Evolutionary conservation across 2,888 invertebrate species (phyloP).

Genomic region (Andrena trimmerana): DNA sequence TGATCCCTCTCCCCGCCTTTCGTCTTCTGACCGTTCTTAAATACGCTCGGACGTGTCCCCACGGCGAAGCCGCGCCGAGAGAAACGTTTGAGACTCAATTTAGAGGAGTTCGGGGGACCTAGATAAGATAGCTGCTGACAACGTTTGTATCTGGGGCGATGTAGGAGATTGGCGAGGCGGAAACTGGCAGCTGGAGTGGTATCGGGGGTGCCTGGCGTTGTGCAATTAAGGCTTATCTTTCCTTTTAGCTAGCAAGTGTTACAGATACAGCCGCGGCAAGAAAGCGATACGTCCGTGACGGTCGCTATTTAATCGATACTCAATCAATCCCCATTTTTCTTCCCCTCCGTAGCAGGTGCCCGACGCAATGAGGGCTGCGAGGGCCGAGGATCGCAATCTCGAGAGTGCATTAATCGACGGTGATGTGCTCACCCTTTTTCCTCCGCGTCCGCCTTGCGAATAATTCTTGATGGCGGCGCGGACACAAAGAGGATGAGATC

Average conservation of each 20-base stretch:
- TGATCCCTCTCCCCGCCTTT: conserved; percentile 27
- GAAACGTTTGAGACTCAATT: neutral
- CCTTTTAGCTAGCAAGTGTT: neutral
- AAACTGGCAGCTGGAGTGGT: neutral
- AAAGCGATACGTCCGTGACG: neutral
- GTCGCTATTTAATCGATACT: conserved; percentile 14
- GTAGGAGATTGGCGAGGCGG: neutral
- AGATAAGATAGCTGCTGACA: no score
- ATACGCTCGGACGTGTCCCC: neutral
- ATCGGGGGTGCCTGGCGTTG: neutral
- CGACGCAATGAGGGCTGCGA: conserved; percentile 3
- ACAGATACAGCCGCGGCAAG: neutral
- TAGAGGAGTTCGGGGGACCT: no score
- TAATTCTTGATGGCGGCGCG: conserved; percentile 22
- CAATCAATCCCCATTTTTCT: conserved; percentile 31
- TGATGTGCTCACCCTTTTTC: neutral
- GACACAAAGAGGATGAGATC: conserved; percentile 5
- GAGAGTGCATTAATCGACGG: conserved; percentile 52
- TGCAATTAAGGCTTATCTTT: neutral
- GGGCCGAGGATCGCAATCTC: conserved; percentile 36
- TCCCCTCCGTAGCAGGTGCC: conserved; percentile 15
- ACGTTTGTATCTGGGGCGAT: neutral
- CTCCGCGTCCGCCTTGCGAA: neutral
- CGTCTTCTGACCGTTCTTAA: conserved; percentile 31
- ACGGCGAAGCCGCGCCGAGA: no score